A percentile compares a stretch with the other conserved stretches of the same genome.
Evolutionary conservation across 2,113 vertebrate species (phyloP).

Genomic region (Hemiprocne comata): DNA sequence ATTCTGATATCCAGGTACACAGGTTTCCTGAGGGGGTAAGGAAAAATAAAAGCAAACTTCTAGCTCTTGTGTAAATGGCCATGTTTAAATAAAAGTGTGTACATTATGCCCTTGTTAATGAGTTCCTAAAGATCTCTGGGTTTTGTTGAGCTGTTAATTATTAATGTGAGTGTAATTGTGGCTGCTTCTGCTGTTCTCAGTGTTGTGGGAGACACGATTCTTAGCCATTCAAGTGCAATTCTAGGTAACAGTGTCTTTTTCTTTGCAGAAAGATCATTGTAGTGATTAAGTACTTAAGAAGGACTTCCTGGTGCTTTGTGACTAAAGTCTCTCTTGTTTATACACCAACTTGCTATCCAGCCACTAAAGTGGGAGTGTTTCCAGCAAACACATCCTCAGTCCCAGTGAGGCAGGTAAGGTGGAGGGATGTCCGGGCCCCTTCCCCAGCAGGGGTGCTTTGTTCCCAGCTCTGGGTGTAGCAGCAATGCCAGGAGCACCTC

Average conservation of each 20-base stretch:
- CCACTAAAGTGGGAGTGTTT: neutral
- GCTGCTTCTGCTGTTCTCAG: neutral
- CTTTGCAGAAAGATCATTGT: neutral
- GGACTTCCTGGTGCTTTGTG: neutral
- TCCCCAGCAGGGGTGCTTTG: neutral
- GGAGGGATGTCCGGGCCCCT: neutral
- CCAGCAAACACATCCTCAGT: too few relatives aligned
- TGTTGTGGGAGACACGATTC: neutral
- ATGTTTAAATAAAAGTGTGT: constrained; percentile 66
- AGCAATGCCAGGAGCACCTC: neutral
- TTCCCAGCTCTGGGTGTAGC: neutral
- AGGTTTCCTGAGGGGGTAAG: neutral
- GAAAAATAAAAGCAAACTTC: neutral
- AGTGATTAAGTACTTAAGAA: neutral
- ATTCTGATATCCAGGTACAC: constrained; percentile 7
- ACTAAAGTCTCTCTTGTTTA: neutral
- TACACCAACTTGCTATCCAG: neutral
- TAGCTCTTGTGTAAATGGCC: constrained; percentile 25
- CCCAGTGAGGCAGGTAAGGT: neutral
- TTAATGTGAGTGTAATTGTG: neutral
- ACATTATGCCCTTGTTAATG: neutral
- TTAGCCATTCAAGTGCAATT: neutral
- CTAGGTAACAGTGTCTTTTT: neutral
- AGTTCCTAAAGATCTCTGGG: neutral
- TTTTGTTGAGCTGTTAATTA: neutral